phyloP scores from a whole-genome alignment of 2,888 invertebrate genomes.

The Gastracanthus pulcherrimus region DNA sequence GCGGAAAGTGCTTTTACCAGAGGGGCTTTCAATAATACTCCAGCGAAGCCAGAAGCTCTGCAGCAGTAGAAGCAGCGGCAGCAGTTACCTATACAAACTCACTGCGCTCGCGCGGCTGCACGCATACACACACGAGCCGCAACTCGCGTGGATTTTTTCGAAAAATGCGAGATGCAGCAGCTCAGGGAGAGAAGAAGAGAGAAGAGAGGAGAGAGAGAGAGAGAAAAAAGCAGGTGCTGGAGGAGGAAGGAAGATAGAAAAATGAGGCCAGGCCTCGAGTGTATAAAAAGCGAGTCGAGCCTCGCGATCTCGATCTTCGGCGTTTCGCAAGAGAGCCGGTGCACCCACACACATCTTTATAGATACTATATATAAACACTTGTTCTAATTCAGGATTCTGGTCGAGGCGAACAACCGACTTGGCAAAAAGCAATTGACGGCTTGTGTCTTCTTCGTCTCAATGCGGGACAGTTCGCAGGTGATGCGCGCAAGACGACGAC shows the following conservation, averaged over 20 bases:
- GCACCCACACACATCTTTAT: background rate
- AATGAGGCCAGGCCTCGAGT: constrained; percentile 22
- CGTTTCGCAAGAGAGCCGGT: constrained; percentile 26
- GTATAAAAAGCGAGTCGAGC: constrained; percentile 7
- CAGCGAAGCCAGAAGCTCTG: background rate
- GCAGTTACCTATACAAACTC: background rate
- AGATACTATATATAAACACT: background rate
- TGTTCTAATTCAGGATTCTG: constrained; percentile 31
- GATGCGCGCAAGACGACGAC: too few species aligned
- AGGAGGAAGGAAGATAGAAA: too few species aligned
- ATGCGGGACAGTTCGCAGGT: constrained; percentile 5
- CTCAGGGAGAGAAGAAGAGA: background rate
- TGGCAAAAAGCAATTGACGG: too few species aligned
- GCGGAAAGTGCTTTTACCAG: constrained; percentile 29
- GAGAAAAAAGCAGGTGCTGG: too few species aligned
- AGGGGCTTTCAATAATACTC: constrained; percentile 46
- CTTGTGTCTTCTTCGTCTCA: too few species aligned
- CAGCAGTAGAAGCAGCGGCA: background rate
- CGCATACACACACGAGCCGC: background rate
- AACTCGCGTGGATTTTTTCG: too few species aligned
- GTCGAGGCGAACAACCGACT: constrained; percentile 28
- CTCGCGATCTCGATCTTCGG: constrained; percentile 25
- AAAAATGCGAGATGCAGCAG: too few species aligned
- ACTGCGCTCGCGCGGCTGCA: background rate
- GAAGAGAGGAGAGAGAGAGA: too few species aligned